A percentile compares a stretch with the other conserved stretches of the same genome.
phyloP scores from a whole-genome alignment of 1,140 invertebrate genomes.

The Hylaeus volcanicus region DNA sequence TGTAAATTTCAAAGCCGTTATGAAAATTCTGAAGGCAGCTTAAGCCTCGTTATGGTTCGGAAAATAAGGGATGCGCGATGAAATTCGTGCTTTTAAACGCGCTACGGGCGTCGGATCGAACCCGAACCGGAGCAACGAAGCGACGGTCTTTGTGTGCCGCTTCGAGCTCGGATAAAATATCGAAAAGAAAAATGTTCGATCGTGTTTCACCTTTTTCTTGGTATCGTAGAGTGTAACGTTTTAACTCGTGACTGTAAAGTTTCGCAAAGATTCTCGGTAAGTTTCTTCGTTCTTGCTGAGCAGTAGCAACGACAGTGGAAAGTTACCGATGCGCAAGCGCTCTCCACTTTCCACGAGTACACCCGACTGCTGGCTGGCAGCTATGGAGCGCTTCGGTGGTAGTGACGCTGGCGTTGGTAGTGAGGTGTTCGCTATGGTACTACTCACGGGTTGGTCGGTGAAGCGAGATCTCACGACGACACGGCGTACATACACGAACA shows the following conservation, averaged over 20 bases:
- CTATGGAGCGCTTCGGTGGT: conserved; percentile 21
- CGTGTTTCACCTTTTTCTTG: neutral
- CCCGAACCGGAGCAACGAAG: too few species aligned
- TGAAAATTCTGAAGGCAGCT: neutral
- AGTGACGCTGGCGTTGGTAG: conserved; percentile 46
- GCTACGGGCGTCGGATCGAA: neutral
- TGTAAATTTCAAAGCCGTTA: neutral
- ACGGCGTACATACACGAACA: conserved; percentile 45
- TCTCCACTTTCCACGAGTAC: conserved; percentile 71
- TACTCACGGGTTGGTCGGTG: conserved; percentile 40
- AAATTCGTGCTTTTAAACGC: neutral
- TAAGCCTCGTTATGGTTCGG: neutral
- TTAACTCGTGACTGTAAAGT: neutral
- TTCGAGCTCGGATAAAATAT: too few species aligned
- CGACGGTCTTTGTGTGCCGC: neutral
- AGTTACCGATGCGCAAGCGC: conserved; percentile 65
- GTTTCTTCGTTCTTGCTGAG: conserved; percentile 20
- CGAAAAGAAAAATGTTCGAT: neutral
- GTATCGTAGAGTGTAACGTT: neutral
- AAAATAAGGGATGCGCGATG: neutral
- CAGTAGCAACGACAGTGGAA: conserved; percentile 58
- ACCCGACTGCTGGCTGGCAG: conserved; percentile 41
- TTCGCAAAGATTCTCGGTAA: conserved; percentile 23
- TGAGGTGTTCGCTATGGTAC: conserved; percentile 42
- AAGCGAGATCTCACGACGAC: conserved; percentile 66